phyloP scores from a whole-genome alignment of 2,888 invertebrate genomes.

The Electrophaes corylata region DNA sequence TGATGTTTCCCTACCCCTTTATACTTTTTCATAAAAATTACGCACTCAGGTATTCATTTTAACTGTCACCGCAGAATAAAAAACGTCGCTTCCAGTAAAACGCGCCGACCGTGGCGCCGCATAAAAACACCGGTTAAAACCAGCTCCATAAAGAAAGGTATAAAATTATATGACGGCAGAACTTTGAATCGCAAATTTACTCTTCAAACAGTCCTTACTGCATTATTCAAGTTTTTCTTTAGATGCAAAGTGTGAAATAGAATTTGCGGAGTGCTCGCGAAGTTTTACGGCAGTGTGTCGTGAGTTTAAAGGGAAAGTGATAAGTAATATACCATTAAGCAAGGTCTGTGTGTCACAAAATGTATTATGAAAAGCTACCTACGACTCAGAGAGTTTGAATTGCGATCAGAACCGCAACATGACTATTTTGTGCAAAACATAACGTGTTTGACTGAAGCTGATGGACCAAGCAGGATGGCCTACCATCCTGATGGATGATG shows the following conservation, averaged over 20 bases:
- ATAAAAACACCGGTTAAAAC: constrained; percentile 40
- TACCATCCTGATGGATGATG: no score
- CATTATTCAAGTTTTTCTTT: constrained; percentile 53
- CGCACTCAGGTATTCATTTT: constrained; percentile 27
- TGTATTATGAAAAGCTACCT: neutral
- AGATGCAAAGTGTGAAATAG: constrained; percentile 50
- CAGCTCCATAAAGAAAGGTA: constrained; percentile 38
- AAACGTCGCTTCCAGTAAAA: constrained; percentile 31
- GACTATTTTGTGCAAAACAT: no score
- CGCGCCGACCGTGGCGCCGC: constrained; percentile 32
- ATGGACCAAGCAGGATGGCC: no score
- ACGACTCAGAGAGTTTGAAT: no score
- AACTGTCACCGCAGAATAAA: constrained; percentile 30
- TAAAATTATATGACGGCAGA: constrained; percentile 43
- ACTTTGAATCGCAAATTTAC: constrained; percentile 46
- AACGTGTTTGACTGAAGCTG: no score
- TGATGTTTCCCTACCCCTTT: neutral
- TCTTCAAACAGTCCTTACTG: constrained; percentile 51
- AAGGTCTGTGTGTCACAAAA: neutral
- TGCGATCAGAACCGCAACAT: no score
- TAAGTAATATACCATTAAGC: neutral
- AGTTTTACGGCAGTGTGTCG: constrained; percentile 44
- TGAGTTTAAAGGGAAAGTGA: constrained; percentile 12
- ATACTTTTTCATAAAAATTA: constrained; percentile 2
- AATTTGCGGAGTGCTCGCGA: constrained; percentile 46